Percentiles rank a stretch among this genome's conserved stretches.
Conservation (phyloP, 2,113 vertebrate species). For the Cichladusa arquata region DNA sequence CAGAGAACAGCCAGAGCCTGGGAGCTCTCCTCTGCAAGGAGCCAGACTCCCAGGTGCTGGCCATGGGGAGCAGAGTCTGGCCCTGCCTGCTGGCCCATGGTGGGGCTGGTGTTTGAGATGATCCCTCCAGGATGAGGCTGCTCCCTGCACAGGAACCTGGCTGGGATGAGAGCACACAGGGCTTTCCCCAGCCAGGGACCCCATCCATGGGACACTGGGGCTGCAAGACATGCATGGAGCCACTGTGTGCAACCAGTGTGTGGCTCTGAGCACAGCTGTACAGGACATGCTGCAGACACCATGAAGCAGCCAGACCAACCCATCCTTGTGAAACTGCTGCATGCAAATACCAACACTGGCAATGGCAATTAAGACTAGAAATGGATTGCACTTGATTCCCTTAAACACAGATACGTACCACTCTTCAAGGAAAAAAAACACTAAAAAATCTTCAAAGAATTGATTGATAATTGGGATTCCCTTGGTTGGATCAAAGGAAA, state of each 20-base stretch:
- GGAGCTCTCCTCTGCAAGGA: neutral
- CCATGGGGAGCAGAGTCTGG: neutral
- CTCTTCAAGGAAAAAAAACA: neutral
- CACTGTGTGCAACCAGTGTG: neutral
- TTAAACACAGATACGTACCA: neutral
- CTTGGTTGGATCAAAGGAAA: neutral
- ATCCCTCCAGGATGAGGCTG: neutral
- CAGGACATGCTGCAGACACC: neutral
- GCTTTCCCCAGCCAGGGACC: neutral
- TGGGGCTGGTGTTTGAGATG: neutral
- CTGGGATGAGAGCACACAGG: neutral
- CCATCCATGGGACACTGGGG: neutral
- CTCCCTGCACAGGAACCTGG: neutral
- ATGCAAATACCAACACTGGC: constrained; percentile 39
- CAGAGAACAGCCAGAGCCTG: neutral
- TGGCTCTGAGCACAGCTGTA: neutral
- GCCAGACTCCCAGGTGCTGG: neutral
- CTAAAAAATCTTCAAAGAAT: neutral
- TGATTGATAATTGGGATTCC: neutral
- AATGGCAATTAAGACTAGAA: constrained; percentile 31
- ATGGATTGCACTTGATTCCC: constrained; percentile 51
- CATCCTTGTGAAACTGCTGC: neutral
- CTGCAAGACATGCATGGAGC: neutral
- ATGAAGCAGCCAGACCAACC: neutral
- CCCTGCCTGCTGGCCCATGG: neutral